Percentiles rank a stretch among this genome's conserved stretches.
Evolutionary conservation across 1,140 invertebrate species (phyloP).

Genomic region (Aporrectodea caliginosa): DNA sequence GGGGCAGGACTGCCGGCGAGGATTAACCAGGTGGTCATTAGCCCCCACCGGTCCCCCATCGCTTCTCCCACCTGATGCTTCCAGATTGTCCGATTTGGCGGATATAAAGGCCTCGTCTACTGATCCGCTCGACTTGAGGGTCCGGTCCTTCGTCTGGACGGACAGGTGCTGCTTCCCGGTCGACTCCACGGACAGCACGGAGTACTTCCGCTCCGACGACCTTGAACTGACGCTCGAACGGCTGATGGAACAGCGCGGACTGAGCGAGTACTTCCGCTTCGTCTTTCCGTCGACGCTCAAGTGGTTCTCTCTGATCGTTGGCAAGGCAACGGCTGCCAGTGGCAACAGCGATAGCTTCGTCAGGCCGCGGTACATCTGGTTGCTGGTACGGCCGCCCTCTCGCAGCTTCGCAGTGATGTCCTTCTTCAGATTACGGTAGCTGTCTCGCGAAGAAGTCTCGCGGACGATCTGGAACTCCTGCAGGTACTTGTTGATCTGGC

Average conservation of each 20-base stretch:
- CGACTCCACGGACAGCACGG: not conserved
- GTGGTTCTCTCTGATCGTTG: not conserved
- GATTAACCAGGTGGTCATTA: not conserved
- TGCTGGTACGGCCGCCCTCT: not conserved
- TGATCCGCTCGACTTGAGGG: not conserved
- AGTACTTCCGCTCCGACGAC: not conserved
- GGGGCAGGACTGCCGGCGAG: not conserved
- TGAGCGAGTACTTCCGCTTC: not conserved
- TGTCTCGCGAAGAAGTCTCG: conserved; percentile 19
- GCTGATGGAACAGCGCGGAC: not conserved
- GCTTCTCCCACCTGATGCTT: too few species aligned
- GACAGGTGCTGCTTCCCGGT: not conserved
- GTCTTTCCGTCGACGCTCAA: not conserved
- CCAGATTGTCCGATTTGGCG: not conserved
- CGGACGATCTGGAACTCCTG: conserved; percentile 29
- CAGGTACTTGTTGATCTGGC: conserved; percentile 35
- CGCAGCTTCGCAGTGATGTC: conserved; percentile 23
- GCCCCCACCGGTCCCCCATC: not conserved
- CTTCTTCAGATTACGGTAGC: conserved; percentile 22
- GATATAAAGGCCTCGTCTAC: not conserved
- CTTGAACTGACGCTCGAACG: not conserved
- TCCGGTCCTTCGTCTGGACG: not conserved
- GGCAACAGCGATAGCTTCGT: not conserved
- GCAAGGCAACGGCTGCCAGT: not conserved
- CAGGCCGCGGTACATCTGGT: not conserved